These are phyloP conservation scores for Rhynchonycteris naso DNA, from an alignment of 2,797 vertebrate species.

Conservation along the genomic window DNA sequence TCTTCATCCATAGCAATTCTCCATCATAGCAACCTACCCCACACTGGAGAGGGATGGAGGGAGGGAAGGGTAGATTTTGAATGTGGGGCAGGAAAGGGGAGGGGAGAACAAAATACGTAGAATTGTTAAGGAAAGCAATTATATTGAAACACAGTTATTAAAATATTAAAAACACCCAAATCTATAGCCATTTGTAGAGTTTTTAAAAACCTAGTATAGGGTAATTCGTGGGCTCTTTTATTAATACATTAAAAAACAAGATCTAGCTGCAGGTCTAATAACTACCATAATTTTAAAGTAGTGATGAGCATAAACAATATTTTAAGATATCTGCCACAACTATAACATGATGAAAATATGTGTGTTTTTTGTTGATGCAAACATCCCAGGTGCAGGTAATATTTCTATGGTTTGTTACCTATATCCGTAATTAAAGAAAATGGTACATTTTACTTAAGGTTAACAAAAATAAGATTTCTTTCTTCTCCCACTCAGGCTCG, in stretches of 20 bases:
- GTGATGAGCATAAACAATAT: not conserved
- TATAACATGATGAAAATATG: not conserved
- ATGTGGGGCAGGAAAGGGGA: not conserved
- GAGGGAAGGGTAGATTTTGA: not conserved
- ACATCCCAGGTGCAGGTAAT: not conserved
- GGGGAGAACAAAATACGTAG: not conserved
- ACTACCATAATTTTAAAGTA: slow-evolving; percentile 32
- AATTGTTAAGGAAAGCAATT: not conserved
- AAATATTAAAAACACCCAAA: not conserved
- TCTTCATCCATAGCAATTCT: not conserved
- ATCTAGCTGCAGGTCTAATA: slow-evolving; percentile 19
- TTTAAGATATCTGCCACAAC: slow-evolving; percentile 28
- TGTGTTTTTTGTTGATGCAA: not conserved
- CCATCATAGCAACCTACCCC: not conserved
- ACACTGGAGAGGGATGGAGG: fast-evolving
- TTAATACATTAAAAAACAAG: slow-evolving; percentile 41
- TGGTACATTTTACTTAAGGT: not conserved
- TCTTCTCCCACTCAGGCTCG: not conserved
- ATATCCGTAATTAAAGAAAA: not conserved
- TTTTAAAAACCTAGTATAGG: not conserved
- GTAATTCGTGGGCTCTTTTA: slow-evolving; percentile 40
- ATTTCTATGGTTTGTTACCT: not conserved
- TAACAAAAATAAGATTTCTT: not conserved
- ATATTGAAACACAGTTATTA: not conserved
- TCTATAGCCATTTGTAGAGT: slow-evolving; percentile 35